Percentiles rank a stretch among this genome's conserved stretches.
Conservation (phyloP, 64 coral and sea anemone genomes). For the Astreopora myriophthalma region DNA sequence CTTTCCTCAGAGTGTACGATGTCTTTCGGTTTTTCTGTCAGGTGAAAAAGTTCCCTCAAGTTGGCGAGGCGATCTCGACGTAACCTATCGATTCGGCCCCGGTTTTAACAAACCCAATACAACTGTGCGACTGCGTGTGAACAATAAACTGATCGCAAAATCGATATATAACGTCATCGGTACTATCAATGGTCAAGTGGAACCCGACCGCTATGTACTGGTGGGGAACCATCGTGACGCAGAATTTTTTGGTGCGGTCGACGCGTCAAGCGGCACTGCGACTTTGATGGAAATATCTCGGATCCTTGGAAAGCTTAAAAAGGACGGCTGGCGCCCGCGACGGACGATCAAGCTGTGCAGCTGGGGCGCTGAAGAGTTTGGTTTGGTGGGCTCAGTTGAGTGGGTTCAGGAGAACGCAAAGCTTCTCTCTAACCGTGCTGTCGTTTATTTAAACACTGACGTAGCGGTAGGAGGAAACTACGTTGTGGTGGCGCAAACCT, state of each 20-base stretch:
- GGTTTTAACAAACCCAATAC: constrained; percentile 42
- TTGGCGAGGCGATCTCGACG: constrained; percentile 51
- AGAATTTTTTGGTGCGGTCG: constrained; percentile 77
- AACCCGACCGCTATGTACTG: constrained; percentile 68
- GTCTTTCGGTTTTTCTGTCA: not conserved
- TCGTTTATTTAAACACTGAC: constrained; percentile 75
- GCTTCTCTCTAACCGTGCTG: constrained; percentile 70
- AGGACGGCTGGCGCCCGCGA: constrained; percentile 79
- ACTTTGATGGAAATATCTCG: constrained; percentile 81
- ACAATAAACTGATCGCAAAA: constrained; percentile 37
- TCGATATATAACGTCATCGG: constrained; percentile 55
- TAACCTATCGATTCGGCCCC: constrained; percentile 60
- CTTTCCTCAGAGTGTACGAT: too few species aligned
- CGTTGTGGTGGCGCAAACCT: constrained; percentile 20
- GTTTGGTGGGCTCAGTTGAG: constrained; percentile 87
- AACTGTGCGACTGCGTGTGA: constrained; percentile 24
- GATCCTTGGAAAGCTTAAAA: constrained; percentile 56
- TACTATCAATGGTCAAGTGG: constrained; percentile 32
- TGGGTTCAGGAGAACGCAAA: constrained; percentile 92
- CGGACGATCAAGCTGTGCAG: constrained; percentile 90
- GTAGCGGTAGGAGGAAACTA: constrained; percentile 46
- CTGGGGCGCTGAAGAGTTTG: constrained; percentile 95
- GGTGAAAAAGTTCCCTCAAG: constrained; percentile 31
- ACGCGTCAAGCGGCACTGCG: constrained; percentile 80
- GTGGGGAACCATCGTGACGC: constrained; percentile 91